phyloP scores from a whole-genome alignment of 2,888 invertebrate genomes.

The Agrilus cyanescens region DNA sequence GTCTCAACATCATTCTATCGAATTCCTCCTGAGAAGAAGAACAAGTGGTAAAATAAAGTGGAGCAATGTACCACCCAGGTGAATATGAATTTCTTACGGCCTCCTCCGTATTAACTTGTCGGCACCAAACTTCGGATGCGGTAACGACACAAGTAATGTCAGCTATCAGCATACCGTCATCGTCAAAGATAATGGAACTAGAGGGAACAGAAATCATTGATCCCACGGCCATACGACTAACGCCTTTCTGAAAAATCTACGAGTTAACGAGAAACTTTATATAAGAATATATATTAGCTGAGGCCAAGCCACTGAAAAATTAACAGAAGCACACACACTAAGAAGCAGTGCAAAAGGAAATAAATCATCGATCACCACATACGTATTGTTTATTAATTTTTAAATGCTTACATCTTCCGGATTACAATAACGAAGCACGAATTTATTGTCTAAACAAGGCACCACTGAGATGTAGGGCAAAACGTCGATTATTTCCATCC shows the following conservation, averaged over 20 bases:
- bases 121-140: constrained; percentile 40
- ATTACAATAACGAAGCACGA: constrained; percentile 28
- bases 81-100: constrained; percentile 30
- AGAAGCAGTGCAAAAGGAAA: neutral
- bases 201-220: constrained; percentile 30
- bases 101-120: constrained; percentile 38
- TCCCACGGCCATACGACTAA: neutral
- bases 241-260: constrained; percentile 33
- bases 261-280: constrained; percentile 9
- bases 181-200: constrained; percentile 28
- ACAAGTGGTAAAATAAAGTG: neutral
- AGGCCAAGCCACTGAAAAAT: constrained; percentile 5
- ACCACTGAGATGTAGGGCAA: constrained; percentile 45
- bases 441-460: constrained; percentile 22
- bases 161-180: constrained; percentile 33
- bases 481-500: constrained; percentile 50
- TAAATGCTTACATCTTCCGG: constrained; percentile 29
- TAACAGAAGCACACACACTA: neutral
- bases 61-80: constrained; percentile 1
- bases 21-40: constrained; percentile 30
- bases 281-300: constrained; percentile 8
- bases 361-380: neutral
- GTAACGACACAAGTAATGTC: constrained; percentile 34
- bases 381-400: neutral
- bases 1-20: constrained; percentile 21